Conservation (phyloP, 2,888 invertebrate genomes). For the Sarcophaga carnaria region DNA sequence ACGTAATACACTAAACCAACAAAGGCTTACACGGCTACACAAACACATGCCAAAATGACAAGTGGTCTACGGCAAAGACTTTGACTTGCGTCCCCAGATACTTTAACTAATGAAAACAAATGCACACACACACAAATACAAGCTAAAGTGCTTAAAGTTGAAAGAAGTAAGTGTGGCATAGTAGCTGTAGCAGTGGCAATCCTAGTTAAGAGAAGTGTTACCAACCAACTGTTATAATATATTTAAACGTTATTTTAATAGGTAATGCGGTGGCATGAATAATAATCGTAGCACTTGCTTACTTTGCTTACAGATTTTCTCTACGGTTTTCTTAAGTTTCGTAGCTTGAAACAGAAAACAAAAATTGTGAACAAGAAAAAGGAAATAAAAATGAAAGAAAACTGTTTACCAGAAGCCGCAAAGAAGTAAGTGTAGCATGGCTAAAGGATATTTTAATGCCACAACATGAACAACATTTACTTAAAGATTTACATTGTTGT, state of each 20-base stretch:
- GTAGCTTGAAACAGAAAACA: not conserved
- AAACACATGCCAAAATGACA: slow-evolving; percentile 21
- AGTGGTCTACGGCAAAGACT: not conserved
- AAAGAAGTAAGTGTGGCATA: not conserved
- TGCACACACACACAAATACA: not conserved
- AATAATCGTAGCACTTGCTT: slow-evolving; percentile 41
- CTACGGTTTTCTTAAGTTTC: slow-evolving; percentile 17
- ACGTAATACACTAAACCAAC: not conserved
- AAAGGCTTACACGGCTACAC: not conserved
- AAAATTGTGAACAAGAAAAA: not conserved
- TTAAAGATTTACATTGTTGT: slow-evolving; percentile 51
- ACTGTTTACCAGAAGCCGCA: not conserved
- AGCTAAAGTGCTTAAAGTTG: slow-evolving; percentile 49
- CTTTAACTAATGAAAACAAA: slow-evolving; percentile 59
- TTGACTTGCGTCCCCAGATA: slow-evolving; percentile 49
- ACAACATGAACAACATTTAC: slow-evolving; percentile 58
- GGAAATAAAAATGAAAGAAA: not conserved
- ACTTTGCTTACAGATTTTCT: not conserved
- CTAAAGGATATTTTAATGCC: slow-evolving; percentile 48
- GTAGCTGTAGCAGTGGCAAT: not conserved
- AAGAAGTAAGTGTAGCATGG: slow-evolving; percentile 20
- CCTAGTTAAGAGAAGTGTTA: not conserved
- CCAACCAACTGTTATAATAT: slow-evolving; percentile 32
- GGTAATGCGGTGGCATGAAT: slow-evolving; percentile 45
- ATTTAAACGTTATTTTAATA: slow-evolving; percentile 65